These are phyloP conservation scores for Morus bassanus DNA, from an alignment of 2,797 vertebrate genomes.

Conservation along the genomic window DNA sequence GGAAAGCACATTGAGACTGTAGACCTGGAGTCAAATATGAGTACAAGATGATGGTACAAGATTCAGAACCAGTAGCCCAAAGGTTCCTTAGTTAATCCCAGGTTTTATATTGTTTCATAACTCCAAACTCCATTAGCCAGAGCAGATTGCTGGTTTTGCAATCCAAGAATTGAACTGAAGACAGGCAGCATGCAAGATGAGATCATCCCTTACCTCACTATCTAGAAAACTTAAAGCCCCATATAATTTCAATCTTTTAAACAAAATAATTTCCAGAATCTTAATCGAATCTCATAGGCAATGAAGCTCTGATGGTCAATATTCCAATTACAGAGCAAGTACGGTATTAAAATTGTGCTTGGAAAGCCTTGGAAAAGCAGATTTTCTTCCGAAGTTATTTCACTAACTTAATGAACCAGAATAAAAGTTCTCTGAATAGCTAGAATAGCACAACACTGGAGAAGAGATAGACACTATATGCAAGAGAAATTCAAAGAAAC, in stretches of 20 bases:
- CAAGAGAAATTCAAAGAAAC: not conserved
- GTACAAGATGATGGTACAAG: slow-evolving; percentile 7
- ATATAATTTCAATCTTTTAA: not conserved
- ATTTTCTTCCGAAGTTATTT: not conserved
- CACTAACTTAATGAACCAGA: not conserved
- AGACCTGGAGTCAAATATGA: slow-evolving; percentile 47
- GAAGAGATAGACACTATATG: not conserved
- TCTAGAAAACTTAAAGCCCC: not conserved
- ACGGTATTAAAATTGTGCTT: not conserved
- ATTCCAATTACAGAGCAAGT: not conserved
- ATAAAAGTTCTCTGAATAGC: not conserved
- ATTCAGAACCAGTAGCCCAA: slow-evolving; percentile 28
- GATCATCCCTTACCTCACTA: slow-evolving; percentile 5
- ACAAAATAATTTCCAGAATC: not conserved
- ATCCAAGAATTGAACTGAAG: slow-evolving; percentile 35
- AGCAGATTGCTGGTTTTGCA: slow-evolving; percentile 34
- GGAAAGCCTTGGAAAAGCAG: not conserved
- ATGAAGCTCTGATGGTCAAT: not conserved
- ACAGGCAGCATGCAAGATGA: not conserved
- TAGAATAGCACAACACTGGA: not conserved
- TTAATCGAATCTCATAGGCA: not conserved
- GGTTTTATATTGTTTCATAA: slow-evolving; percentile 59
- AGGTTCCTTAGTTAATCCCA: slow-evolving; percentile 47
- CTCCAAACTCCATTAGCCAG: slow-evolving; percentile 54
- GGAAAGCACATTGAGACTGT: slow-evolving; percentile 28